A percentile compares a stretch with the other conserved stretches of the same genome.
phyloP scores from a whole-genome alignment of 1,140 invertebrate species.

The Megalonaias nervosa region DNA sequence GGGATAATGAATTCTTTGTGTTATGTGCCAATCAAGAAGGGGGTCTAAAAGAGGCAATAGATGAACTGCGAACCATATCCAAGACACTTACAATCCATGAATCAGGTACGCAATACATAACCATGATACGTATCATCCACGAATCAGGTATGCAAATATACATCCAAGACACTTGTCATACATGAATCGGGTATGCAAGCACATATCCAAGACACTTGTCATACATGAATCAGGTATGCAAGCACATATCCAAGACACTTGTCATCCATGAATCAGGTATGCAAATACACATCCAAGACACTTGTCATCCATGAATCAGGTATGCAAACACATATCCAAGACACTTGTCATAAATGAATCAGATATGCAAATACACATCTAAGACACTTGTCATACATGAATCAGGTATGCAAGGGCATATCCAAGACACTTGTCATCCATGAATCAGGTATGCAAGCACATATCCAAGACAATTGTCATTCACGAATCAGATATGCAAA shows the following conservation, averaged over 20 bases:
- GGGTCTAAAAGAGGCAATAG: slow-evolving; percentile 75
- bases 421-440: slow-evolving; percentile 59
- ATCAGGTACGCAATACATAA: slow-evolving; percentile 11
- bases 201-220: slow-evolving; percentile 53
- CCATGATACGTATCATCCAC: slow-evolving; percentile 57
- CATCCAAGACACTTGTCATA: slow-evolving; percentile 56
- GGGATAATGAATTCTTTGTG: slow-evolving; percentile 96
- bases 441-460: no score
- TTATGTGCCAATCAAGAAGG: slow-evolving; percentile 83
- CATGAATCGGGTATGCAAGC: slow-evolving; percentile 11
- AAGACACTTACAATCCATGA: slow-evolving; percentile 55
- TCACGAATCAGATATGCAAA: slow-evolving; percentile 9
- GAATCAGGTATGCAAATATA: neutral
- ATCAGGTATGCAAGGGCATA: slow-evolving; percentile 2
- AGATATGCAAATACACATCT: slow-evolving; percentile 18
- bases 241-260: slow-evolving; percentile 47
- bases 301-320: slow-evolving; percentile 49
- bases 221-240: slow-evolving; percentile 33
- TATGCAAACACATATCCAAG: slow-evolving; percentile 35
- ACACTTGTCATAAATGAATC: slow-evolving; percentile 51
- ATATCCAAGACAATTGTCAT: slow-evolving; percentile 58
- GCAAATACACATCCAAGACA: slow-evolving; percentile 42
- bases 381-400: slow-evolving; percentile 56
- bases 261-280: slow-evolving; percentile 43
- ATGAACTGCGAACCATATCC: slow-evolving; percentile 64